Percentiles rank a stretch among this genome's conserved stretches.
Conservation (phyloP, 1,140 invertebrate species). For the Drosophila pectinifera region DNA sequence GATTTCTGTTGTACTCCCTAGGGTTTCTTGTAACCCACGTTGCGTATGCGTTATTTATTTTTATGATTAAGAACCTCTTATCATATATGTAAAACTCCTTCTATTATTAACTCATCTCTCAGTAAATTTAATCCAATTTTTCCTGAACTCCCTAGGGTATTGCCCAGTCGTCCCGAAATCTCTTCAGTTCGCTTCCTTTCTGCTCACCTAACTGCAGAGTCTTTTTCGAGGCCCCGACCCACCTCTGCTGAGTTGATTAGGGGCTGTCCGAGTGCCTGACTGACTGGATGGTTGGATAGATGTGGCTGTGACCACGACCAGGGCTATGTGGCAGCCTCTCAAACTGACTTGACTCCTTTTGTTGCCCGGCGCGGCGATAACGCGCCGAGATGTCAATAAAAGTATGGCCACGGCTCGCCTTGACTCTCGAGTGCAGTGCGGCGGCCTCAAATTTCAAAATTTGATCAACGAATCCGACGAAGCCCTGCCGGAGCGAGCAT, state of each 20-base stretch:
- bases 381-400: conserved; percentile 81
- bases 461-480: conserved; percentile 54
- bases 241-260: conserved; percentile 75
- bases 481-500: conserved; percentile 59
- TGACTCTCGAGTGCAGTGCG: conserved; percentile 61
- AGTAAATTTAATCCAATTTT: too few relatives aligned
- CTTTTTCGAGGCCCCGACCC: conserved; percentile 28
- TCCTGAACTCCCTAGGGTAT: conserved; percentile 12
- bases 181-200: conserved; percentile 21
- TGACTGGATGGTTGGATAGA: conserved; percentile 32
- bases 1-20: too few relatives aligned
- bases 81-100: rapidly evolving
- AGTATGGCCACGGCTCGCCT: conserved; percentile 76
- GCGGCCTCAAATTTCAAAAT: conserved; percentile 77
- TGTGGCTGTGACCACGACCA: conserved; percentile 12
- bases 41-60: too few relatives aligned
- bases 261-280: conserved; percentile 62
- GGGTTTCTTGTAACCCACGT: too few relatives aligned
- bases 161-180: not conserved
- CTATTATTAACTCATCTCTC: too few relatives aligned
- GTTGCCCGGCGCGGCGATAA: conserved; percentile 74
- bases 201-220: conserved; percentile 50
- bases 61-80: too few relatives aligned
- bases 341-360: conserved; percentile 75
- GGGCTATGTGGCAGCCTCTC: conserved; percentile 39